phyloP scores from a whole-genome alignment of 2,888 invertebrate genomes.

The Tenthredo amoena region DNA sequence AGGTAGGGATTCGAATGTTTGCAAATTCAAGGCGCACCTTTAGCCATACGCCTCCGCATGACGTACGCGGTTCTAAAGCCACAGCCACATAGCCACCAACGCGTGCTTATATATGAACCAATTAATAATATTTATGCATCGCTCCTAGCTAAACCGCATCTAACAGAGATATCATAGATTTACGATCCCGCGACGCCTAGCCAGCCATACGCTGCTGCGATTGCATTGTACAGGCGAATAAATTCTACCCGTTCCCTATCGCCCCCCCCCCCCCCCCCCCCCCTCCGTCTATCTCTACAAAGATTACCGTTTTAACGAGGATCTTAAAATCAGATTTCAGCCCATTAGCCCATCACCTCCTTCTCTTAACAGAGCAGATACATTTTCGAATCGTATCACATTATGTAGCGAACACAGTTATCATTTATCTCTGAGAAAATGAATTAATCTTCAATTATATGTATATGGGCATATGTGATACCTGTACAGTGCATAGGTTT shows the following conservation, averaged over 20 bases:
- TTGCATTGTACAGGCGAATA: slow-evolving; percentile 23
- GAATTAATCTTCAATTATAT: neutral
- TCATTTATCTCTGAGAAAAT: neutral
- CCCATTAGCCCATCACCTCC: neutral
- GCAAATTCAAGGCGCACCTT: slow-evolving; percentile 47
- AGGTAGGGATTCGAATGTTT: slow-evolving; percentile 22
- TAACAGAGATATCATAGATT: slow-evolving; percentile 49
- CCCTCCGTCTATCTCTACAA: neutral
- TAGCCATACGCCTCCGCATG: slow-evolving; percentile 20
- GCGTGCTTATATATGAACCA: slow-evolving; percentile 46
- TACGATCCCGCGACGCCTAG: slow-evolving; percentile 41
- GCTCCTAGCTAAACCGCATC: slow-evolving; percentile 39
- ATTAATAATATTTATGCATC: slow-evolving; percentile 50
- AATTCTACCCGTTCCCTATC: slow-evolving; percentile 13
- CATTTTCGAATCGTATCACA: neutral
- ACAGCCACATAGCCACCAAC: neutral
- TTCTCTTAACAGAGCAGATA: neutral
- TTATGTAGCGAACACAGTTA: neutral
- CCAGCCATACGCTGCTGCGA: neutral
- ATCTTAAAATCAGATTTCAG: neutral
- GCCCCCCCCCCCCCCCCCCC: too few species aligned
- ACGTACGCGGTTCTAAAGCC: slow-evolving; percentile 1
- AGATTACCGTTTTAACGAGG: slow-evolving; percentile 45
- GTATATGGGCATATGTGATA: neutral
- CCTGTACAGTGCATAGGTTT: neutral